Percentiles rank a stretch among this genome's conserved stretches.
Conservation (phyloP, 2,888 invertebrate species). For the Eurytoma adleriae region DNA sequence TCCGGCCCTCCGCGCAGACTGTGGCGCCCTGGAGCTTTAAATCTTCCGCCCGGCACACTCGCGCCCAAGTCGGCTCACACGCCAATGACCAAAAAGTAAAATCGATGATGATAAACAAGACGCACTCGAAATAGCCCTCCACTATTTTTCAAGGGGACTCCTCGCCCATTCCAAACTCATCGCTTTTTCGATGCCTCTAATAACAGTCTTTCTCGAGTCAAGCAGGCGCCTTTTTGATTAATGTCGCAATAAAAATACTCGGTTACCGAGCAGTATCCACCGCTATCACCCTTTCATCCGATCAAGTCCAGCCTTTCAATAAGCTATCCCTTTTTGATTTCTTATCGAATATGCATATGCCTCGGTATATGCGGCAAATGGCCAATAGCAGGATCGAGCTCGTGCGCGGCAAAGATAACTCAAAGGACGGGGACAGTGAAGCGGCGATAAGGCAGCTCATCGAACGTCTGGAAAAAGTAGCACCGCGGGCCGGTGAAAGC, state of each 20-base stretch:
- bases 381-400: not conserved
- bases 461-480: too few species aligned
- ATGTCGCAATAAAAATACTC: too few species aligned
- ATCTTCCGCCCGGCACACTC: slow-evolving; percentile 29
- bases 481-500: slow-evolving; percentile 49
- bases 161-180: not conserved
- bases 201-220: slow-evolving; percentile 2
- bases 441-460: too few species aligned
- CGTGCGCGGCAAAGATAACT: not conserved
- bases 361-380: too few species aligned
- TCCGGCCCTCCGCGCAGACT: not conserved
- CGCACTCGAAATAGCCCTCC: slow-evolving; percentile 26
- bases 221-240: too few species aligned
- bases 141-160: slow-evolving; percentile 12
- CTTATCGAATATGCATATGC: too few species aligned
- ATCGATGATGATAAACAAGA: slow-evolving; percentile 51
- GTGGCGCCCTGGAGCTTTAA: slow-evolving; percentile 19
- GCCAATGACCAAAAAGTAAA: slow-evolving; percentile 49
- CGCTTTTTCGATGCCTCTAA: not conserved
- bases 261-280: too few species aligned
- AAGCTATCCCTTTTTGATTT: too few species aligned
- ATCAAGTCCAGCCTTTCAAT: too few species aligned
- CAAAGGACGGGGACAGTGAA: not conserved
- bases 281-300: too few species aligned
- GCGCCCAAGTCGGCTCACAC: not conserved